Evolutionary conservation across 2,797 vertebrate species (phyloP), one percentile per base, ranked within the genome.

Genomic region (Ataeniobius toweri): DNA sequence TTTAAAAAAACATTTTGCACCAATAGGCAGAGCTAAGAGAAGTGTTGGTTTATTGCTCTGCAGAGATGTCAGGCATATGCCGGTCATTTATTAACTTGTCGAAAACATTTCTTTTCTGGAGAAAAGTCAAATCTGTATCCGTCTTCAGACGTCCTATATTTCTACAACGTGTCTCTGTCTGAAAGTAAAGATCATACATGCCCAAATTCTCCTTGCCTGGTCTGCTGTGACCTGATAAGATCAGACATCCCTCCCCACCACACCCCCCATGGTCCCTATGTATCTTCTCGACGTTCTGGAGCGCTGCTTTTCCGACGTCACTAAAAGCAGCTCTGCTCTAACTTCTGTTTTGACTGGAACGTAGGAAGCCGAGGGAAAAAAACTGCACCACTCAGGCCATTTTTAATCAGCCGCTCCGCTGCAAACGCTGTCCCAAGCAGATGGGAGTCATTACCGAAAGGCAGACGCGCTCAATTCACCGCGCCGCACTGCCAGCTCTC

Each of bases 391-490:
- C 86, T 77, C 74, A 83, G 88, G 84, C 90, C 88, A 82, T 90
- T 94, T 92, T 89, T 90, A 92, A 93, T 94, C 93, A 89, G 91
- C 84, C 70, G 78, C 89, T 86, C 81, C 75, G 68, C 88, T 90
- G 86, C 84, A 75, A 91, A 89, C 56, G 90, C 91, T 79, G 89
- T 83, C 84, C 84, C 80, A 69, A 92, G 90, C 94, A 94, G 92
- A 93, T 93, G 93, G 91, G 86, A 93, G 89, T 93, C 93, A 93
- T 94, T 94, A 94, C 84, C 12, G 78, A 76, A 85, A 65, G 87
- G 91, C 93, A 92, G 92, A 93, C 89, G 74, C 79, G 85, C 88
- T 93, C 91, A 88, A 87, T 94, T 93, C 89, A 91, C 90, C 74
- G 83, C 85, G 65, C 76, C 59, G 80, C 90, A 55, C 83, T 74